Conservation (phyloP, 2,888 invertebrate genomes). For the Callyntrura guangdongensis region DNA sequence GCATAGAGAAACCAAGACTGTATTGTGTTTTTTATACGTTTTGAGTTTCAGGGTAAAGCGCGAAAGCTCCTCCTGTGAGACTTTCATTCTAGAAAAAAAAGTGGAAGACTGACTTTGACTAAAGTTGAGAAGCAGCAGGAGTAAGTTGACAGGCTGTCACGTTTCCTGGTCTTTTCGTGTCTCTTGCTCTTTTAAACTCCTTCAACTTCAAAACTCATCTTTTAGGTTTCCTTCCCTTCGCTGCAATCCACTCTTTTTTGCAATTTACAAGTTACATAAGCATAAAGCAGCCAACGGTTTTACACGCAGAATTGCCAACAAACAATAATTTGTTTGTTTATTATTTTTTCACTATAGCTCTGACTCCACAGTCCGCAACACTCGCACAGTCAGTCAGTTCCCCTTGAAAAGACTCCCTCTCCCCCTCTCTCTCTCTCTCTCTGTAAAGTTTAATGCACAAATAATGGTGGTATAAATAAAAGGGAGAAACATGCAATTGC, state of each 20-base stretch:
- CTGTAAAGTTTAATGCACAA: slow-evolving; percentile 21
- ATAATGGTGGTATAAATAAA: slow-evolving; percentile 11
- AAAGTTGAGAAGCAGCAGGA: slow-evolving; percentile 71
- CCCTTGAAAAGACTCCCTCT: slow-evolving; percentile 1
- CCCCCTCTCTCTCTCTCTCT: neutral
- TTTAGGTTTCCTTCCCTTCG: slow-evolving; percentile 62
- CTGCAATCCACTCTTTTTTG: slow-evolving; percentile 35
- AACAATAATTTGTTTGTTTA: slow-evolving; percentile 67
- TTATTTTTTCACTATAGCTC: slow-evolving; percentile 13
- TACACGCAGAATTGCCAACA: slow-evolving; percentile 70
- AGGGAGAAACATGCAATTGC: slow-evolving; percentile 32
- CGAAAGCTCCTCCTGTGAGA: slow-evolving; percentile 73
- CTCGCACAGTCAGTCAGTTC: slow-evolving; percentile 1
- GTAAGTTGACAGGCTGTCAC: slow-evolving; percentile 81
- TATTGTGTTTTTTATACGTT: neutral
- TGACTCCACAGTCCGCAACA: neutral
- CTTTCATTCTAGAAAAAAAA: slow-evolving; percentile 71
- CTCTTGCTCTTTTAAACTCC: slow-evolving; percentile 75
- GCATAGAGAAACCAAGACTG: neutral
- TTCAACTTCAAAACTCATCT: slow-evolving; percentile 75
- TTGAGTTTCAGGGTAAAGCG: neutral
- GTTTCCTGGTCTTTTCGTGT: slow-evolving; percentile 78
- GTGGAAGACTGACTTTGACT: slow-evolving; percentile 71
- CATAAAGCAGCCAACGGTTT: slow-evolving; percentile 69
- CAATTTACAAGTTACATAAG: slow-evolving; percentile 57